A percentile compares a stretch with the other conserved stretches of the same genome.
Conservation (phyloP, 2,888 invertebrate genomes). For the Bellardia bayeri region DNA sequence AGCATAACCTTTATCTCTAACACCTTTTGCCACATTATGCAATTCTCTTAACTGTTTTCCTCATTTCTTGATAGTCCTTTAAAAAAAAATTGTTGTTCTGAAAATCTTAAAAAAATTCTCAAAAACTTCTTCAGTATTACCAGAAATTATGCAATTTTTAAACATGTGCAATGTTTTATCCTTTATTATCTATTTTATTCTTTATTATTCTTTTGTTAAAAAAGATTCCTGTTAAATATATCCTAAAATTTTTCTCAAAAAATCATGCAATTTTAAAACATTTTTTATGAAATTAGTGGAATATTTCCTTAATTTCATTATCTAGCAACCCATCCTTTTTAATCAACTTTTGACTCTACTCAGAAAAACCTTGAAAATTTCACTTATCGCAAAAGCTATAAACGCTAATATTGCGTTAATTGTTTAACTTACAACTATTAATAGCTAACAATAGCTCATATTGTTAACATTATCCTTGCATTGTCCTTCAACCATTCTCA, state of each 20-base stretch:
- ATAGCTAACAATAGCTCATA: constrained; percentile 54
- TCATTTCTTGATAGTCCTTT: too few species aligned
- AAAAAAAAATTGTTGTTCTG: too few species aligned
- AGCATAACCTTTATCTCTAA: too few species aligned
- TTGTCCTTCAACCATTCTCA: constrained; percentile 13
- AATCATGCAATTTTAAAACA: constrained; percentile 40
- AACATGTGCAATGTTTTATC: neutral
- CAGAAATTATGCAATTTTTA: neutral
- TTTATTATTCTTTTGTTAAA: neutral
- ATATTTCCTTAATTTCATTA: constrained; percentile 6
- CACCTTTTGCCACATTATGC: too few species aligned
- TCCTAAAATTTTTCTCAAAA: neutral
- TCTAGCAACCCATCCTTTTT: neutral
- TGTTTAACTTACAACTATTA: constrained; percentile 47
- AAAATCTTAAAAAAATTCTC: too few species aligned
- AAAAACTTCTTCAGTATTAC: too few species aligned
- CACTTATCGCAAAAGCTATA: neutral
- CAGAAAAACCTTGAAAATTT: constrained; percentile 32
- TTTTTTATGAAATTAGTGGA: constrained; percentile 9
- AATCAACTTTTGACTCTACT: constrained; percentile 16
- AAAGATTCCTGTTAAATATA: neutral
- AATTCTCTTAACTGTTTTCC: too few species aligned
- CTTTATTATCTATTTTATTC: too few species aligned
- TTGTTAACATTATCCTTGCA: constrained; percentile 38
- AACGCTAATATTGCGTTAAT: constrained; percentile 54